Percentiles rank a stretch among this genome's conserved stretches.
Evolutionary conservation across 2,797 vertebrate genomes (phyloP).

Genomic region (Eleutherodactylus coqui): DNA sequence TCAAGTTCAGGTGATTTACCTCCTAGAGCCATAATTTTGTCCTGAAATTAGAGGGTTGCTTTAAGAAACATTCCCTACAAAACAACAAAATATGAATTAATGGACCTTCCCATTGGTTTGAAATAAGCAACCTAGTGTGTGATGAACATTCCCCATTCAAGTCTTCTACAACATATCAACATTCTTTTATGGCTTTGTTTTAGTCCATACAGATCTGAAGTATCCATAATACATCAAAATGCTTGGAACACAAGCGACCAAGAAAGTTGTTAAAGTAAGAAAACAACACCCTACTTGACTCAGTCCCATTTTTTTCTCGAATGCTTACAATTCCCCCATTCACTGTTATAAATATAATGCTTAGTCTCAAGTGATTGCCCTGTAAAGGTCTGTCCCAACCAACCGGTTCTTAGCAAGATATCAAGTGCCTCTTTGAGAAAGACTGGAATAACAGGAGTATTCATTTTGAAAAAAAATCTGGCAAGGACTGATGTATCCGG

Average conservation of each 20-base stretch:
- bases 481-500: conserved; percentile 4
- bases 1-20: too few species aligned
- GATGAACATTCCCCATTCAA: not conserved
- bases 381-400: conserved; percentile 13
- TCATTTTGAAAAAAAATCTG: conserved; percentile 24
- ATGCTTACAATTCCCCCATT: conserved; percentile 37
- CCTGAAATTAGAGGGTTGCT: too few species aligned
- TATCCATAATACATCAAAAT: not conserved
- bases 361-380: conserved; percentile 31
- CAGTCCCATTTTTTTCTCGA: not conserved
- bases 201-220: not conserved
- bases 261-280: not conserved
- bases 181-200: not conserved
- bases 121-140: too few species aligned
- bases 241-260: not conserved
- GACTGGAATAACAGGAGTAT: conserved; percentile 17
- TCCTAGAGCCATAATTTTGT: too few species aligned
- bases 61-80: too few species aligned
- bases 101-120: not conserved
- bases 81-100: not conserved
- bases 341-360: conserved; percentile 18
- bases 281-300: conserved; percentile 8
- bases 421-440: conserved; percentile 39
- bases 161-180: not conserved
- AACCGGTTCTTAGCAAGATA: conserved; percentile 47